Evolutionary conservation across 2,797 vertebrate species (phyloP).

Genomic region (Alcedo quadribrachys): DNA sequence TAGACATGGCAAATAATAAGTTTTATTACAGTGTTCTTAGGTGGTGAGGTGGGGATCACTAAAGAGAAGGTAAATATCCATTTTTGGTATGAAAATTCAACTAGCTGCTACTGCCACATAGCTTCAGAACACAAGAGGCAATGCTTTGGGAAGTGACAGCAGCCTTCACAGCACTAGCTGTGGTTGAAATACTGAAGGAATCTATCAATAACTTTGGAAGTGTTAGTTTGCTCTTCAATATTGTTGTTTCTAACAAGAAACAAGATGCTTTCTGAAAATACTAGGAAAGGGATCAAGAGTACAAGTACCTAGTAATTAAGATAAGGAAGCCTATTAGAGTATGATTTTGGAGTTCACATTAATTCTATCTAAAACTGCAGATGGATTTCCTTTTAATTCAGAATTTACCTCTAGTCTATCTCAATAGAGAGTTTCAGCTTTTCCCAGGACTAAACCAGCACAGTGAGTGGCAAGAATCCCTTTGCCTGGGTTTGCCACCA

Average conservation of each 20-base stretch:
- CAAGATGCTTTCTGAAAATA: neutral
- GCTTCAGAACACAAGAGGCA: neutral
- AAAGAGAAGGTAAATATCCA: neutral
- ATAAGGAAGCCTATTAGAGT: neutral
- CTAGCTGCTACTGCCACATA: neutral
- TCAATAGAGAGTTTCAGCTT: neutral
- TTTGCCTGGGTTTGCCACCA: neutral
- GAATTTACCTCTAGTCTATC: neutral
- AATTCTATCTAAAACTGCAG: neutral
- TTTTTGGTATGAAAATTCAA: neutral
- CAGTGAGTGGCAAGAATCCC: neutral
- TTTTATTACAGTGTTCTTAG: neutral
- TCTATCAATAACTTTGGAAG: neutral
- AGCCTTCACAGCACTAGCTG: neutral
- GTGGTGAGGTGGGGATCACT: neutral
- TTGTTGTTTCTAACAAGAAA: neutral
- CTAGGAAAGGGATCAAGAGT: neutral
- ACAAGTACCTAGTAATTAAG: neutral
- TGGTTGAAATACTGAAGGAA: neutral
- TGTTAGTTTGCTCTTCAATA: neutral
- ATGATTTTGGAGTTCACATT: neutral
- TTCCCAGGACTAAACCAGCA: neutral
- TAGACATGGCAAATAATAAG: neutral
- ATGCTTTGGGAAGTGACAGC: neutral
- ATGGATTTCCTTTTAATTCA: neutral